Percentiles rank a stretch among this genome's conserved stretches.
phyloP scores from a whole-genome alignment of 2,888 invertebrate genomes.

The Didymodactylos carnosus region DNA sequence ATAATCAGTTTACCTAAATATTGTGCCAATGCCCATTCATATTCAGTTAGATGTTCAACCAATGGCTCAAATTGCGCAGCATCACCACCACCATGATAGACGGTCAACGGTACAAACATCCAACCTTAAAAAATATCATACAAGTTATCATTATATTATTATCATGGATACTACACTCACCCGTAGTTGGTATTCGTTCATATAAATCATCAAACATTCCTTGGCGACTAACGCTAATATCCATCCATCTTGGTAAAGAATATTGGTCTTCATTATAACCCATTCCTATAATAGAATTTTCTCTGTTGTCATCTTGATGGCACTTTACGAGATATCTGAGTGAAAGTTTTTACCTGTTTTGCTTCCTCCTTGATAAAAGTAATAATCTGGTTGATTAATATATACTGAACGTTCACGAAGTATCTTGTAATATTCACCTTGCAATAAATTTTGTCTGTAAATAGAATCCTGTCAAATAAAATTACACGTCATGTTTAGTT shows the following conservation, averaged over 20 bases:
- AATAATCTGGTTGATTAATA: slow-evolving; percentile 19
- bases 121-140: too few relatives aligned
- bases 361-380: slow-evolving; percentile 18
- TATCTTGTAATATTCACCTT: slow-evolving; percentile 13
- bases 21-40: slow-evolving; percentile 18
- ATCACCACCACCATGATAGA: slow-evolving; percentile 17
- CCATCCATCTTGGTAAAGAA: slow-evolving; percentile 18
- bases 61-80: slow-evolving; percentile 18
- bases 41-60: slow-evolving; percentile 16
- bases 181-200: slow-evolving; percentile 16
- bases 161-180: too few relatives aligned
- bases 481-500: too few relatives aligned
- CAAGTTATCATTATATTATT: too few relatives aligned
- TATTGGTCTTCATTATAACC: slow-evolving; percentile 19
- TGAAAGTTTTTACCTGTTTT: slow-evolving; percentile 20
- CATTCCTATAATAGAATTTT: slow-evolving; percentile 14
- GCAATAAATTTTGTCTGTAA: slow-evolving; percentile 16
- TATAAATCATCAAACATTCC: slow-evolving; percentile 17
- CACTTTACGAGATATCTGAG: background rate
- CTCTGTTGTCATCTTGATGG: too few relatives aligned
- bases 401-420: slow-evolving; percentile 15
- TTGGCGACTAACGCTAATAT: slow-evolving; percentile 18
- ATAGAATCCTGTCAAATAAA: too few relatives aligned
- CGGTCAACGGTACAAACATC: slow-evolving; percentile 18
- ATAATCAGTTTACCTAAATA: slow-evolving; percentile 13